These are phyloP conservation scores for Sapayoa aenigma DNA, from an alignment of 2,113 vertebrate species.

Conservation along the genomic window DNA sequence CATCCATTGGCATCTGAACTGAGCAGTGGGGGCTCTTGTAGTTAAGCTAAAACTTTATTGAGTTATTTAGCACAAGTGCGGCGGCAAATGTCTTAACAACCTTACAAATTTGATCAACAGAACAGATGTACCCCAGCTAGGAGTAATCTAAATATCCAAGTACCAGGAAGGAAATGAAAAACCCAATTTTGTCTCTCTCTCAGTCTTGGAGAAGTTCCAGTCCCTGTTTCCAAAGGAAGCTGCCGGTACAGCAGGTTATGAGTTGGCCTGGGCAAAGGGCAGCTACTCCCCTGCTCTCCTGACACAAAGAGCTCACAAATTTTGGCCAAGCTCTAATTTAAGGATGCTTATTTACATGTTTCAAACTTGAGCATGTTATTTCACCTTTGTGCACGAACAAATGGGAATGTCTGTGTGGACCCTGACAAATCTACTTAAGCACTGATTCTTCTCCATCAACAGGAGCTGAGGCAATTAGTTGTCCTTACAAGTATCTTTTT, in stretches of 20 bases:
- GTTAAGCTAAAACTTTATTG: not conserved
- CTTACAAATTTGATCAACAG: not conserved
- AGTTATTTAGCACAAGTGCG: not conserved
- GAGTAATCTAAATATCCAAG: not conserved
- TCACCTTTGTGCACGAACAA: not conserved
- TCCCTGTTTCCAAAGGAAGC: accelerated
- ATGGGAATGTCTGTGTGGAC: not conserved
- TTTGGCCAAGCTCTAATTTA: not conserved
- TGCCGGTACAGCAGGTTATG: not conserved
- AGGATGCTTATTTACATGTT: not conserved
- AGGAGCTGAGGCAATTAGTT: not conserved
- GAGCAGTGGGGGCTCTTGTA: not conserved
- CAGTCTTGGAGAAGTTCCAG: not conserved
- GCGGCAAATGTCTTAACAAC: not conserved
- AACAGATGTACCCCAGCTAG: not conserved
- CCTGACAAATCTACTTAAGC: not conserved
- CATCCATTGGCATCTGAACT: not conserved
- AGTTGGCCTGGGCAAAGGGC: not conserved
- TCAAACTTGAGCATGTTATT: not conserved
- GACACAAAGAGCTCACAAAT: not conserved
- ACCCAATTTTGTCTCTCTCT: not conserved
- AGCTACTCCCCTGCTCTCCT: not conserved
- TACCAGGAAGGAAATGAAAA: not conserved
- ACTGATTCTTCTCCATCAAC: not conserved
- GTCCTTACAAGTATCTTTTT: not conserved